Evolutionary conservation across 2,888 invertebrate genomes (phyloP).

Genomic region (Gibbula magus): DNA sequence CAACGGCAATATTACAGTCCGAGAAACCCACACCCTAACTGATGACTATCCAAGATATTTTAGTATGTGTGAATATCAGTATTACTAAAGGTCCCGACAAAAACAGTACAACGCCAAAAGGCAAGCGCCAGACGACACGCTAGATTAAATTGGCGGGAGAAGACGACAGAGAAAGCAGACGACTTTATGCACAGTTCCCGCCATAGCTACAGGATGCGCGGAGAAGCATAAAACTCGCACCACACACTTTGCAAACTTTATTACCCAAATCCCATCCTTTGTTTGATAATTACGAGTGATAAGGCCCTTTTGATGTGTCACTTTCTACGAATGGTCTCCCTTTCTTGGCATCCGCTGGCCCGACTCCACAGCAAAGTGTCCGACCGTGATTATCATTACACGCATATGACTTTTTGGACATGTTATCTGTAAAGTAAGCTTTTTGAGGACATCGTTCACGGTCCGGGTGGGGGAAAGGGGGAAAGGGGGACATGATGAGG

Average conservation of each 20-base stretch:
- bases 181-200: slow-evolving; percentile 9
- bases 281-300: slow-evolving; percentile 34
- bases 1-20: neutral
- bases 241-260: slow-evolving; percentile 23
- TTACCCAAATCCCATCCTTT: slow-evolving; percentile 22
- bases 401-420: neutral
- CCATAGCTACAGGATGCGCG: slow-evolving; percentile 8
- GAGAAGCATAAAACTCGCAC: slow-evolving; percentile 18
- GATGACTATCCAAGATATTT: neutral
- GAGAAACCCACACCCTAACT: neutral
- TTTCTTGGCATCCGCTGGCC: neutral
- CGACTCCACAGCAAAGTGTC: neutral
- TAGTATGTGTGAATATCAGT: neutral
- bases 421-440: neutral
- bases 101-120: neutral
- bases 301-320: slow-evolving; percentile 22
- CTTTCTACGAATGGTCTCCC: slow-evolving; percentile 7
- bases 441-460: neutral
- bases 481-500: neutral
- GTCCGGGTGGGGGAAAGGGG: neutral
- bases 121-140: slow-evolving; percentile 8
- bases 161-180: neutral
- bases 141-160: slow-evolving; percentile 11
- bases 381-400: neutral
- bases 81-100: neutral